A percentile compares a stretch with the other conserved stretches of the same genome.
These are phyloP conservation scores for Eucera pruinosa DNA, from an alignment of 2,888 invertebrate species.

Conservation along the genomic window DNA sequence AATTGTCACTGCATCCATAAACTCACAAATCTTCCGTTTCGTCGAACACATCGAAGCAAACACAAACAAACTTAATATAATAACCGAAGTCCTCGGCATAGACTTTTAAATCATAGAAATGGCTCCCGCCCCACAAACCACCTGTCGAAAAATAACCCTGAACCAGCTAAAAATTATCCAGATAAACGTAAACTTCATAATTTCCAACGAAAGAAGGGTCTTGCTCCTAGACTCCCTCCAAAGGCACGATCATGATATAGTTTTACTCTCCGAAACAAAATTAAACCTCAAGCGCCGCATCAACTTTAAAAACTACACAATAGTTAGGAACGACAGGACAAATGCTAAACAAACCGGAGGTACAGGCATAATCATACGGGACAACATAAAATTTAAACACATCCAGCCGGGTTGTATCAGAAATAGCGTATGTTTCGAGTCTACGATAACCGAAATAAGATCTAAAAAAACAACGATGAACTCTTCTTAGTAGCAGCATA, in stretches of 20 bases:
- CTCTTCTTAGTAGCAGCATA: conserved; percentile 50
- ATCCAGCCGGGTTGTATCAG: neutral
- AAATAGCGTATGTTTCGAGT: conserved; percentile 27
- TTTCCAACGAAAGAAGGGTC: conserved; percentile 18
- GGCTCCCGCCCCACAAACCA: too few relatives aligned
- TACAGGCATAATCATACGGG: conserved; percentile 49
- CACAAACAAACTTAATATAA: too few relatives aligned
- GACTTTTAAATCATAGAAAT: too few relatives aligned
- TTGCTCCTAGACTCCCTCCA: neutral
- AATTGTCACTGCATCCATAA: too few relatives aligned
- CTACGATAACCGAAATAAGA: conserved; percentile 35
- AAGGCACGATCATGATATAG: conserved; percentile 5
- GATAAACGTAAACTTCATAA: too few relatives aligned
- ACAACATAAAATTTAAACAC: conserved; percentile 15
- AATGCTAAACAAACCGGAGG: conserved; percentile 54
- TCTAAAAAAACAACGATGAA: neutral
- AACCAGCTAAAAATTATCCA: too few relatives aligned
- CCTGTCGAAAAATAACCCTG: too few relatives aligned
- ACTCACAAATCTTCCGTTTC: too few relatives aligned
- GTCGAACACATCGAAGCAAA: too few relatives aligned
- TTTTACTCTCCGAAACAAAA: too few relatives aligned
- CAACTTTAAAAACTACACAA: neutral
- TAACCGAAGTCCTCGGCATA: too few relatives aligned
- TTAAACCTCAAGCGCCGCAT: neutral
- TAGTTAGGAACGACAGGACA: conserved; percentile 26